Base-by-base conservation (phyloP, 2,797 vertebrate species). In the Lophotriccus pileatus region DNA sequence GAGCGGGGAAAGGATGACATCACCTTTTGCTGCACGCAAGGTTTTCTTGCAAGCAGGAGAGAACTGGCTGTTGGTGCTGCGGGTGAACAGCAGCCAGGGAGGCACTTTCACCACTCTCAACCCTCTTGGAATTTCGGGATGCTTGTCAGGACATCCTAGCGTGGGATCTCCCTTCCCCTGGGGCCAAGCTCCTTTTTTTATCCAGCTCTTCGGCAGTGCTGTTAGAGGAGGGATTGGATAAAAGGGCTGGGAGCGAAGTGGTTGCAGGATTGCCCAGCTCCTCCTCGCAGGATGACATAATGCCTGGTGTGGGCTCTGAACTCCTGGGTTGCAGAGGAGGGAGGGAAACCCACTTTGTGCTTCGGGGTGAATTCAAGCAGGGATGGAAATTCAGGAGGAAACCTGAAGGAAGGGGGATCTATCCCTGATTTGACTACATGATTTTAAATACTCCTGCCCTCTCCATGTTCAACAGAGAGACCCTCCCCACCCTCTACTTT, bases 241-340 rank as follows among this genome's bases (percentile, higher is more conserved):
- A 56, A 82, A 85, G 78, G 60, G 72, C 62, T 84, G 3, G 94
- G 90, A 17, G 58, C 59, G 78, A 41, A 92, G 68, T 44, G 0
- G 11, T 52, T 80, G 91, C 64, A 21, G 96, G 59, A 49, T 56
- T 66, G 87, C 94, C 94, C 89, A 27, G 95, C 96, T 95, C 96
- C 96, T 96, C 95, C 95, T 95, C 22, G 7, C 78, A 77, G 93
- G 95, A 91, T 96, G 96, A 96, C 95, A 95, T 96, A 82, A 96
- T 93, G 91, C 79, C 0, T 87, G 91, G 84, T 58, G 95, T 85
- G 93, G 81, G 63, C 84, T 70, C 78, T 36, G 58, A 90, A 77
- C 82, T 74, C 78, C 8, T 5, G 84, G 21, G 37, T 83, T 74
- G 91, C 93, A 43, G 95, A 50, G 92, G 27, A n/a, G 22, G 15